Base-by-base conservation (phyloP, 2,797 vertebrate species). In the Leontocebus nigricollis region DNA sequence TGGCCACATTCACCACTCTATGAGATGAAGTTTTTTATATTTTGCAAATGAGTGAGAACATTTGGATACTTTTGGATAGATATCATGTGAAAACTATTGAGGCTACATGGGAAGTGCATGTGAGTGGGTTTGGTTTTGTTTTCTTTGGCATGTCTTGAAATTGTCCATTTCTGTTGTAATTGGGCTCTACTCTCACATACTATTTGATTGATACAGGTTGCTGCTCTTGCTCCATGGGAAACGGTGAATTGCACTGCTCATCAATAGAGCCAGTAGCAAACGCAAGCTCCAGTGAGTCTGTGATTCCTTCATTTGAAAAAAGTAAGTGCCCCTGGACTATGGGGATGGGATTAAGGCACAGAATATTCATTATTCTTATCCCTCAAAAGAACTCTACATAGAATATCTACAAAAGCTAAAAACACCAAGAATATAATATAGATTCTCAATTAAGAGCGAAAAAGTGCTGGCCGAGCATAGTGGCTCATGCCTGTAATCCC, bases 211-310 rank as follows among this genome's bases (percentile, higher is more conserved):
- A 24, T 97, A 96, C 96, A 99, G 99, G 96, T n/a, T 99, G 99
- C 98, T 99, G 99, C 98, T 99, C 99, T 46, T 99, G 99, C 98
- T 98, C 98, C 76, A 82, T 98, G 96, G 97, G 97, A 93, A 99
- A 99, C 77, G 98, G 98, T 96, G 98, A 98, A 80, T 90, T 98
- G 61, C 90, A 95, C 93, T 98, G 99, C 96, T 39, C 97, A 91
- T 95, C 93, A 80, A 97, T 97, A 88, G 98, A 99, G 98, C 98
- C 98, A 46, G 98, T 97, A 97, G 99, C 98, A 98, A 99, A 98
- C 97, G 94, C 98, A 76, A 98, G 96, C 95, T 48, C 94, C 46
- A 98, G 96, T 95, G 93, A 98, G 97, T 96, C 86, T 81, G 90
- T 90, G 55, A 75, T 98, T 92, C 97, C 98, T 92, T 92, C 98